These are phyloP conservation scores for Resseliella maxima DNA, from an alignment of 2,888 invertebrate species.

Conservation along the genomic window DNA sequence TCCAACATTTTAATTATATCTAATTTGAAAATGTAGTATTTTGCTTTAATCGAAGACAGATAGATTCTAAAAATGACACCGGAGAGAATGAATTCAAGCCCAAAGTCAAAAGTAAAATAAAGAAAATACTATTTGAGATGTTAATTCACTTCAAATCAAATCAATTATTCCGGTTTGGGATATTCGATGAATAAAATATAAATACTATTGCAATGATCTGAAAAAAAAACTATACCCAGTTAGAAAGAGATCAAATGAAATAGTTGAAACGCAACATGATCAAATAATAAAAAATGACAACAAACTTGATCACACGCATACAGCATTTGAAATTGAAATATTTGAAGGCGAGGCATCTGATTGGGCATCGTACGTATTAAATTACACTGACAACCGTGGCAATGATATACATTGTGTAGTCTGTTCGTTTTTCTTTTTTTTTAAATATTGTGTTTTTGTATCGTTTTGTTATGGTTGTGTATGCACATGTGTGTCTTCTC, in stretches of 20 bases:
- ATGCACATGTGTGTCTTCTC: too few species aligned
- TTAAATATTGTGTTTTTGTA: neutral
- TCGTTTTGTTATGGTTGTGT: neutral
- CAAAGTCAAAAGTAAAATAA: neutral
- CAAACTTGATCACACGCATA: slow-evolving; percentile 49
- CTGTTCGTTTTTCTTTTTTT: neutral
- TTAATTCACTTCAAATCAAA: slow-evolving; percentile 51
- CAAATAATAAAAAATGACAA: slow-evolving; percentile 49
- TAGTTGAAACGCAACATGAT: slow-evolving; percentile 24
- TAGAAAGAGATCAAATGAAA: slow-evolving; percentile 27
- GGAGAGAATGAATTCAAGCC: neutral
- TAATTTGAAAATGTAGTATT: neutral
- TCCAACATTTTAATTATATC: slow-evolving; percentile 43
- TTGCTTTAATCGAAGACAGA: neutral
- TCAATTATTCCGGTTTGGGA: slow-evolving; percentile 42
- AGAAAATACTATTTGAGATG: neutral
- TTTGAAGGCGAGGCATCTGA: slow-evolving; percentile 46
- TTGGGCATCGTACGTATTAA: slow-evolving; percentile 22
- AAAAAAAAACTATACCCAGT: slow-evolving; percentile 7
- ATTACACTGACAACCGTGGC: neutral
- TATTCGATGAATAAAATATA: slow-evolving; percentile 34
- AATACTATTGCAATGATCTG: slow-evolving; percentile 49
- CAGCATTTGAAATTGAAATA: slow-evolving; percentile 35
- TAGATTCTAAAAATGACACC: neutral
- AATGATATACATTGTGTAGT: neutral